phyloP scores from a whole-genome alignment of 2,888 invertebrate genomes.

The Aporophyla lueneburgensis region DNA sequence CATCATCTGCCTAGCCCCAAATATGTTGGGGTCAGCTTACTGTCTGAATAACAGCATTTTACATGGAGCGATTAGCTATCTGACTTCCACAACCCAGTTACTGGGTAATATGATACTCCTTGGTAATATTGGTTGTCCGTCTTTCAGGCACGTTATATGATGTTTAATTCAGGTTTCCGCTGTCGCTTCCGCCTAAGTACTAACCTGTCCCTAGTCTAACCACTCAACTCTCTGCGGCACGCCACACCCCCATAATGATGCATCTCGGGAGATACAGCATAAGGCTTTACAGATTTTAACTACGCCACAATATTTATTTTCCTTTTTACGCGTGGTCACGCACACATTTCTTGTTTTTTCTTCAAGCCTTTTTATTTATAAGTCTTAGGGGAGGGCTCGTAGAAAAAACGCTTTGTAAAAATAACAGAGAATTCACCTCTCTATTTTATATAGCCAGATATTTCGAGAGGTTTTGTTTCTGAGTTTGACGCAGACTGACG shows the following conservation, averaged over 20 bases:
- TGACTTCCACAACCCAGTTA: too few relatives aligned
- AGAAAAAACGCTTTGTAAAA: slow-evolving; percentile 63
- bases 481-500: slow-evolving; percentile 50
- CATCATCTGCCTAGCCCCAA: too few relatives aligned
- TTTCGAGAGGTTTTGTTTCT: slow-evolving; percentile 61
- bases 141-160: neutral
- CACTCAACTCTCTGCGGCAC: slow-evolving; percentile 77
- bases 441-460: slow-evolving; percentile 56
- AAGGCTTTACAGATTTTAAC: slow-evolving; percentile 83
- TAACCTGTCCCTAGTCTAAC: slow-evolving; percentile 58
- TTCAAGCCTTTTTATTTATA: slow-evolving; percentile 68
- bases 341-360: slow-evolving; percentile 69
- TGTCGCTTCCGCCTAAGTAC: slow-evolving; percentile 47
- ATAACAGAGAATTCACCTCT: slow-evolving; percentile 57
- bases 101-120: too few relatives aligned
- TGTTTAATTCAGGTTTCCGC: slow-evolving; percentile 37
- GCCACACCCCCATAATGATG: slow-evolving; percentile 86
- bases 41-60: too few relatives aligned
- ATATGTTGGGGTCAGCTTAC: too few relatives aligned
- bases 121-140: too few relatives aligned
- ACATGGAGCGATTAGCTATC: too few relatives aligned
- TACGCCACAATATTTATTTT: slow-evolving; percentile 77
- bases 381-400: slow-evolving; percentile 62
- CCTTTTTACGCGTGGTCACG: slow-evolving; percentile 78
- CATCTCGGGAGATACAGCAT: slow-evolving; percentile 86